Evolutionary conservation across 2,888 invertebrate species (phyloP).

Genomic region (Chelonus formosanus): DNA sequence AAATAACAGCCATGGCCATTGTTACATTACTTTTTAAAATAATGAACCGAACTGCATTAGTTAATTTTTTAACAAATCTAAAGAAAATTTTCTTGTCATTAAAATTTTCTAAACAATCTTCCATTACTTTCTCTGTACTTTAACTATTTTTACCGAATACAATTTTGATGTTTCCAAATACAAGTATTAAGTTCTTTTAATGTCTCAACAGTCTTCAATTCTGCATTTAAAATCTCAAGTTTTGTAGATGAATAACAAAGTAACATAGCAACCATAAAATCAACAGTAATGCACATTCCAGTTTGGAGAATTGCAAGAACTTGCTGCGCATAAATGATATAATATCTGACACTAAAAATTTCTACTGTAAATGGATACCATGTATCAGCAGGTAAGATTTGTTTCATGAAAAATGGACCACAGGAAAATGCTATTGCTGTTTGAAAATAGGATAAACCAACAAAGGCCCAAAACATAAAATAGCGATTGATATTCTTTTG

Average conservation of each 20-base stretch:
- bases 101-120: not conserved
- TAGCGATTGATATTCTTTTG: conserved; percentile 49
- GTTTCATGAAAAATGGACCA: conserved; percentile 47
- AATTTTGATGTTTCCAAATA: conserved; percentile 44
- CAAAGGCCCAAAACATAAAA: conserved; percentile 42
- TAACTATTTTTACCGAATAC: conserved; percentile 43
- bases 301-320: conserved; percentile 46
- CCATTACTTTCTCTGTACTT: not conserved
- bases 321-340: conserved; percentile 47
- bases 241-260: conserved; percentile 49
- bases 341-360: conserved; percentile 27
- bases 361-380: conserved; percentile 54
- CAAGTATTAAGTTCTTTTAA: conserved; percentile 40
- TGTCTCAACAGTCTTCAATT: conserved; percentile 34
- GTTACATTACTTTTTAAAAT: conserved; percentile 52
- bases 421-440: conserved; percentile 44
- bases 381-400: conserved; percentile 49
- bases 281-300: conserved; percentile 43
- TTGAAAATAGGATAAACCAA: conserved; percentile 44
- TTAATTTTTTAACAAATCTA: conserved; percentile 46
- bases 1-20: conserved; percentile 49
- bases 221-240: conserved; percentile 46
- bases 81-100: not conserved
- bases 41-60: conserved; percentile 42
- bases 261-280: conserved; percentile 48